Evolutionary conservation across 2,888 invertebrate genomes (phyloP).

Genomic region (Cephus spinipes): DNA sequence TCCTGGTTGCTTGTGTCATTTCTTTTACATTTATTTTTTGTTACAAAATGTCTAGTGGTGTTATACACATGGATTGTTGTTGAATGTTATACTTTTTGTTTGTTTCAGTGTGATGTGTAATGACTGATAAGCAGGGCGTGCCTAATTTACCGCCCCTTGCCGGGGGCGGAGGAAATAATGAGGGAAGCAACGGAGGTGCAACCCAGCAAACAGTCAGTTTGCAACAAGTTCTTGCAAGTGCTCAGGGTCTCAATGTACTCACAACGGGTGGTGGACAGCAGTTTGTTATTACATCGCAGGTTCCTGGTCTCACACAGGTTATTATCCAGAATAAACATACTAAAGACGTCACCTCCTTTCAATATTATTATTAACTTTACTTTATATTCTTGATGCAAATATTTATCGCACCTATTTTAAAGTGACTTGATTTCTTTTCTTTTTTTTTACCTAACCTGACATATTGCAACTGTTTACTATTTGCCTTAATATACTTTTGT

Average conservation of each 20-base stretch:
- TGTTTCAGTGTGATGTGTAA: constrained; percentile 63
- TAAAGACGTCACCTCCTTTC: background rate
- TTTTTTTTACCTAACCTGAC: background rate
- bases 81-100: constrained; percentile 10
- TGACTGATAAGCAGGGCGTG: constrained; percentile 65
- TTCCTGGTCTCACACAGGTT: constrained; percentile 70
- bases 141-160: constrained; percentile 63
- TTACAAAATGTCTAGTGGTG: background rate
- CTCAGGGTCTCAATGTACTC: constrained; percentile 64
- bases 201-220: constrained; percentile 60
- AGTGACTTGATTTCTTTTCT: background rate
- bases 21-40: constrained; percentile 8
- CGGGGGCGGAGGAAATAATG: constrained; percentile 64
- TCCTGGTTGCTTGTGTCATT: background rate
- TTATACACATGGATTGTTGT: background rate
- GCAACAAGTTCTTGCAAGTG: constrained; percentile 62
- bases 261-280: constrained; percentile 63
- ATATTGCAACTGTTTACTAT: background rate
- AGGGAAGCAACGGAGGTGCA: constrained; percentile 46
- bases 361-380: background rate
- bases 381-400: background rate
- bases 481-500: background rate
- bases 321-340: constrained; percentile 21
- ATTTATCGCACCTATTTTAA: background rate
- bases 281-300: constrained; percentile 65